Evolutionary conservation across 2,113 vertebrate species (phyloP).

Genomic region (Cyanoliseus patagonus): DNA sequence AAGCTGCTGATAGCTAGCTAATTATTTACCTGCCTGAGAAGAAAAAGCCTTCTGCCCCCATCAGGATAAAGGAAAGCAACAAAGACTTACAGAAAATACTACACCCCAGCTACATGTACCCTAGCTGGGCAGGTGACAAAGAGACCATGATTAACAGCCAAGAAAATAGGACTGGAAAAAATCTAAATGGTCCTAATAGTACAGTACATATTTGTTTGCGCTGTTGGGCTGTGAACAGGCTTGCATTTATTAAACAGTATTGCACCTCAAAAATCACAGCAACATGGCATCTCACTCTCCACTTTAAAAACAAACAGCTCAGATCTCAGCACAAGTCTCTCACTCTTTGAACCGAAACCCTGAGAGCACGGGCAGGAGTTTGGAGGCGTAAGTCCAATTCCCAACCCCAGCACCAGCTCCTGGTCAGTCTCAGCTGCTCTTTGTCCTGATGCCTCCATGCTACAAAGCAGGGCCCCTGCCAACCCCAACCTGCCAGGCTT

Average conservation of each 20-base stretch:
- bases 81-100: not conserved
- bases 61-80: not conserved
- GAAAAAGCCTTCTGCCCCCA: not conserved
- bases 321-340: not conserved
- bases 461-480: not conserved
- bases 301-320: conserved; percentile 11
- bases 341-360: not conserved
- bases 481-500: not conserved
- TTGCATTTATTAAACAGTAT: not conserved
- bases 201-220: not conserved
- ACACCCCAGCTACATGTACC: not conserved
- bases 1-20: not conserved
- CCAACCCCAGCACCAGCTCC: not conserved
- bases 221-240: not conserved
- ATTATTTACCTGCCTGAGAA: conserved; percentile 30
- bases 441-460: not conserved
- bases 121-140: not conserved
- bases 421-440: not conserved
- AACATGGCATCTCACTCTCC: not conserved
- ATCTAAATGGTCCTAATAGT: not conserved
- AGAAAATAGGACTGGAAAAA: conserved; percentile 19
- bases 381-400: not conserved
- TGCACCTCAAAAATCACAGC: conserved; percentile 5
- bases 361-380: not conserved
- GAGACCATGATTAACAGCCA: not conserved